Conservation (phyloP, 35 echinoderm and acorn worm genomes). For the Anneissia japonica region DNA sequence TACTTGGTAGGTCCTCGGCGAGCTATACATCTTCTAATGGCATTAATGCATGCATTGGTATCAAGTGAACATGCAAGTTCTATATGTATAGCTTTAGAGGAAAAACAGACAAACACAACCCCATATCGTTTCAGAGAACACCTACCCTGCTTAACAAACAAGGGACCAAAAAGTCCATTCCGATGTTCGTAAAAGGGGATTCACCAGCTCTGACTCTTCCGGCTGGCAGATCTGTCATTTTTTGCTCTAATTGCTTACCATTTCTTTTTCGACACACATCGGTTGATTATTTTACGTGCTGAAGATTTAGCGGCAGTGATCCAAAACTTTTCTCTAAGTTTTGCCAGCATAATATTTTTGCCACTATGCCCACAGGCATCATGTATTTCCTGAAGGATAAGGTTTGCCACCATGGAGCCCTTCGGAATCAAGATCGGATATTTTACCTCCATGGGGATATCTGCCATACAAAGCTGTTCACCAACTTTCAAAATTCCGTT, state of each 20-base stretch:
- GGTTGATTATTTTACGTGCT: no score
- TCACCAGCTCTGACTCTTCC: not conserved
- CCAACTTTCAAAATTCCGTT: no score
- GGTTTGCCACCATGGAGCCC: no score
- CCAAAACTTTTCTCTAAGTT: no score
- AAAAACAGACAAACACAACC: not conserved
- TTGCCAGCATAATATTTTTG: no score
- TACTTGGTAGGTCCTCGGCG: not conserved
- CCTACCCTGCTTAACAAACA: not conserved
- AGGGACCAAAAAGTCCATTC: no score
- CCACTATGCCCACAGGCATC: no score
- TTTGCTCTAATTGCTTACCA: not conserved
- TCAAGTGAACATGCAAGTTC: not conserved
- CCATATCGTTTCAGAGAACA: not conserved
- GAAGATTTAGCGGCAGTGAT: no score
- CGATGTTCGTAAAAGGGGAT: not conserved
- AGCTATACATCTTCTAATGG: not conserved
- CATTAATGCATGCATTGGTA: not conserved
- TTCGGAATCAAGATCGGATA: no score
- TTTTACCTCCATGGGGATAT: no score
- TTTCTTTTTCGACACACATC: not conserved
- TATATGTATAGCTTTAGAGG: not conserved
- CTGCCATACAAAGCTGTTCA: no score
- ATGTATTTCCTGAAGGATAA: no score
- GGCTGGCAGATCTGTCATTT: not conserved